Percentiles rank a stretch among this genome's conserved stretches.
phyloP scores from a whole-genome alignment of 2,113 vertebrate species.

The Melanostigma gelatinosum region DNA sequence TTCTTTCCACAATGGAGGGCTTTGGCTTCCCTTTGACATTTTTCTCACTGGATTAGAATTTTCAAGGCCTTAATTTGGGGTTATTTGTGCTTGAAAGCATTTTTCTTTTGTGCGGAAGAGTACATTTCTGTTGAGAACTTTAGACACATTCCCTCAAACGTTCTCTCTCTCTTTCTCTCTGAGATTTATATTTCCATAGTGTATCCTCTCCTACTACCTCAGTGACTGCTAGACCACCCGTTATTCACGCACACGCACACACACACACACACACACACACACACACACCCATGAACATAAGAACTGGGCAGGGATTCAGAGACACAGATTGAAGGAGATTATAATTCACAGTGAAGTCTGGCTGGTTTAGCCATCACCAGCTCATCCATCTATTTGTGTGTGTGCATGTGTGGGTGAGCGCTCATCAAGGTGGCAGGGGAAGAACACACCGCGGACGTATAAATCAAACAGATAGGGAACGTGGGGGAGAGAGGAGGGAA shows the following conservation, averaged over 20 bases:
- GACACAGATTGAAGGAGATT: slow-evolving; percentile 70
- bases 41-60: neutral
- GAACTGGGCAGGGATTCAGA: slow-evolving; percentile 65
- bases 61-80: neutral
- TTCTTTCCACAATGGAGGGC: neutral
- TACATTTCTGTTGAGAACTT: neutral
- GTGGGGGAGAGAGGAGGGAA: slow-evolving; percentile 3
- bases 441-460: slow-evolving; percentile 29
- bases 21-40: neutral
- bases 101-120: neutral
- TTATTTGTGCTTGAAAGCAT: neutral
- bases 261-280: slow-evolving; percentile 1
- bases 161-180: neutral
- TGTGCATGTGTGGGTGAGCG: slow-evolving; percentile 8
- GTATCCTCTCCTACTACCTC: slow-evolving; percentile 30
- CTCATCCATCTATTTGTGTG: slow-evolving; percentile 58
- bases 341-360: slow-evolving; percentile 73
- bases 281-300: slow-evolving; percentile 14
- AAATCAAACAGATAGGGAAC: slow-evolving; percentile 40
- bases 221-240: slow-evolving; percentile 39
- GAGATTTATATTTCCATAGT: slow-evolving; percentile 53
- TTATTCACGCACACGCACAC: slow-evolving; percentile 36
- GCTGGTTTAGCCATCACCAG: slow-evolving; percentile 60
- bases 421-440: slow-evolving; percentile 51
- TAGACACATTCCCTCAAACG: neutral